phyloP scores from a whole-genome alignment of 2,888 invertebrate genomes.

The Gasteruption jaculator region DNA sequence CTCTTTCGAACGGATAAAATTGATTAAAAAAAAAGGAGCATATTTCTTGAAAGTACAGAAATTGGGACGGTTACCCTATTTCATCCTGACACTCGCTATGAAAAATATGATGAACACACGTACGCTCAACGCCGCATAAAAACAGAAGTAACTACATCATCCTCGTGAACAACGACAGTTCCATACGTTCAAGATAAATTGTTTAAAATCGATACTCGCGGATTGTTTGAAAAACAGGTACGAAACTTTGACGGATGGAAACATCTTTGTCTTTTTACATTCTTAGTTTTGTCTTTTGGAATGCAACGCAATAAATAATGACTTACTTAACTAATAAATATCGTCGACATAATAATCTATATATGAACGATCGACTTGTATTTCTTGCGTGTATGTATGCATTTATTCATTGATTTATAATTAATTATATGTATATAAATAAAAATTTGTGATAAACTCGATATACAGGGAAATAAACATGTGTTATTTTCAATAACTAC shows the following conservation, averaged over 20 bases:
- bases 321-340: neutral
- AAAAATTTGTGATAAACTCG: conserved; percentile 37
- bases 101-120: conserved; percentile 43
- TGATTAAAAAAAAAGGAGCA: no score
- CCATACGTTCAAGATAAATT: no score
- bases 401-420: conserved; percentile 30
- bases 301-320: conserved; percentile 3
- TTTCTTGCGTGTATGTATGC: conserved; percentile 3
- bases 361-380: neutral
- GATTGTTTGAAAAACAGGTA: no score
- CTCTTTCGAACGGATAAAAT: no score
- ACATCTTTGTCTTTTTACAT: neutral
- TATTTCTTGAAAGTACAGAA: no score
- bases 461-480: conserved; percentile 43
- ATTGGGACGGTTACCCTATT: no score
- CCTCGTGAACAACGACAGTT: no score
- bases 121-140: no score
- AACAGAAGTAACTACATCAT: no score
- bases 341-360: neutral
- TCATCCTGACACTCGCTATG: no score
- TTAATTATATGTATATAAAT: conserved; percentile 45
- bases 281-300: neutral
- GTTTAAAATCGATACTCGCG: no score
- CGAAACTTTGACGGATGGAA: no score
- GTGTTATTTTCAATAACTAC: conserved; percentile 47